Evolutionary conservation across 2,888 invertebrate genomes (phyloP).

Genomic region (Microdon myrmicae): DNA sequence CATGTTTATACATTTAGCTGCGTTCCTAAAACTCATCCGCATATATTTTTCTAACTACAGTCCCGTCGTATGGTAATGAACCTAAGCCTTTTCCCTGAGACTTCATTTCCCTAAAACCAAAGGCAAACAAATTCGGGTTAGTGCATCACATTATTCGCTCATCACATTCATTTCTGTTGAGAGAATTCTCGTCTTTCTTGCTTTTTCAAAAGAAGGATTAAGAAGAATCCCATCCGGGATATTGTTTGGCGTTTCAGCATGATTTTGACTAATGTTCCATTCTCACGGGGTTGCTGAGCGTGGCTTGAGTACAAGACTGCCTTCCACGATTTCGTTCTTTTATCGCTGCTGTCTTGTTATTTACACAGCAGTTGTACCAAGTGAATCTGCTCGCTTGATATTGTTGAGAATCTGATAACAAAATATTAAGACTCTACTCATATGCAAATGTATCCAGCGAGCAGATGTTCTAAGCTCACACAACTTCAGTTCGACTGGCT

Average conservation of each 20-base stretch:
- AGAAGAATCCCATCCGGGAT: constrained; percentile 16
- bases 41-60: no score
- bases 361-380: constrained; percentile 13
- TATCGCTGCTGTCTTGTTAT: no score
- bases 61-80: no score
- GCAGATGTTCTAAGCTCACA: constrained; percentile 50
- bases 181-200: no score
- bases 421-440: constrained; percentile 21
- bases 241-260: constrained; percentile 27
- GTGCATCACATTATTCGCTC: not conserved
- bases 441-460: constrained; percentile 36
- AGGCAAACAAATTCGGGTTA: constrained; percentile 24
- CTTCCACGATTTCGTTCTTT: constrained; percentile 14
- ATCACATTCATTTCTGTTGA: not conserved
- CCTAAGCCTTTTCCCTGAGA: not conserved
- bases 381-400: no score
- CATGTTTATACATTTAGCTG: no score
- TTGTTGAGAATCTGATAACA: no score
- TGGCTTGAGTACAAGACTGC: not conserved
- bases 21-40: no score
- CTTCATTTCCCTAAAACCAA: constrained; percentile 18
- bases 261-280: constrained; percentile 37
- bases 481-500: not conserved
- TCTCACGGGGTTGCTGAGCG: constrained; percentile 38
- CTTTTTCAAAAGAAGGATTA: constrained; percentile 13